These are phyloP conservation scores for Brenthis ino DNA, from an alignment of 2,888 invertebrate species.

Conservation along the genomic window DNA sequence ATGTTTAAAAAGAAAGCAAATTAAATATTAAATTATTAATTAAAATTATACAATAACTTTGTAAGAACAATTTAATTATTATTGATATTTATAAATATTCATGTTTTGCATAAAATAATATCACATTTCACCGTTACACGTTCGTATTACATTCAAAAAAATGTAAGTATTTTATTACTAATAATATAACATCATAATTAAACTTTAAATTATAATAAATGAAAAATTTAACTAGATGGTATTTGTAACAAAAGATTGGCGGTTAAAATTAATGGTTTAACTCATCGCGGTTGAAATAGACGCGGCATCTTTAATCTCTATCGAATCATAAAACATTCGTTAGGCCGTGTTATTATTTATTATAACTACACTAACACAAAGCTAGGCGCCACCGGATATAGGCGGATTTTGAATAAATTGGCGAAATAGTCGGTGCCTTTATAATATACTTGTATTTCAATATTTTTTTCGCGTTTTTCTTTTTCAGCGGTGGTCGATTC, in stretches of 20 bases:
- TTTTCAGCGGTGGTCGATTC: conserved; percentile 50
- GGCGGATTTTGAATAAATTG: conserved; percentile 50
- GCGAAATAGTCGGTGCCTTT: conserved; percentile 39
- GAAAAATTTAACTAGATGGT: conserved; percentile 24
- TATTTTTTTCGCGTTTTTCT: conserved; percentile 49
- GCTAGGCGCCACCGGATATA: conserved; percentile 71
- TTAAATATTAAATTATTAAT: too few relatives aligned
- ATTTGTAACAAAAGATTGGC: conserved; percentile 29
- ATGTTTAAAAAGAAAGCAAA: neutral
- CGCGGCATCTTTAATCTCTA: conserved; percentile 54
- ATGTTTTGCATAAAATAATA: too few relatives aligned
- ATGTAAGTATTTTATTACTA: too few relatives aligned
- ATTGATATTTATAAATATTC: too few relatives aligned
- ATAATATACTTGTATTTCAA: conserved; percentile 22
- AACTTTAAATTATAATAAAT: neutral
- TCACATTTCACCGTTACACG: too few relatives aligned
- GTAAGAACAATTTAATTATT: too few relatives aligned
- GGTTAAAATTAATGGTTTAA: conserved; percentile 44
- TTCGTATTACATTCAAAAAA: too few relatives aligned
- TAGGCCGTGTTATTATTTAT: conserved; percentile 48
- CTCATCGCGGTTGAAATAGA: conserved; percentile 47
- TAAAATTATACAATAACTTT: too few relatives aligned
- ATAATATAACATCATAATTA: neutral
- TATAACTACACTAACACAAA: conserved; percentile 43
- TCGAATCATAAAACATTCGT: conserved; percentile 61